Evolutionary conservation across 1,140 invertebrate species (phyloP).

Genomic region (Liolophura sinensis): DNA sequence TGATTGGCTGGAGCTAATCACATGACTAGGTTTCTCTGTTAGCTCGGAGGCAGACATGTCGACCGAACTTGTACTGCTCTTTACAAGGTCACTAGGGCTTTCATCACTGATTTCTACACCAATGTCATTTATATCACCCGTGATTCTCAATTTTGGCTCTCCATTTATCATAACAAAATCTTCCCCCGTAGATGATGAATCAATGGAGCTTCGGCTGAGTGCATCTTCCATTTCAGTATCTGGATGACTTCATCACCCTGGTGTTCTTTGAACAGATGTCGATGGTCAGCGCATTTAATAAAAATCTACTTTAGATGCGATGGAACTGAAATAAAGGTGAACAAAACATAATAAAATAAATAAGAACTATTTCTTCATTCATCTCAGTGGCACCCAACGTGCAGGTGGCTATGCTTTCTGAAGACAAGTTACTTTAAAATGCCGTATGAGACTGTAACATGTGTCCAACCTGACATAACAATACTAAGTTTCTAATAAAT

Average conservation of each 20-base stretch:
- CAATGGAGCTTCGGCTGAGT: conserved; percentile 82
- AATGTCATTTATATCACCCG: conserved; percentile 74
- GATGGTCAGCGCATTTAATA: neutral
- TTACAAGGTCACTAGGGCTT: conserved; percentile 5
- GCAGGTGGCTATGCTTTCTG: neutral
- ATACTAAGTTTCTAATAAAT: no score
- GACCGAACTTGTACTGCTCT: neutral
- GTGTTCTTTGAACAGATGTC: neutral
- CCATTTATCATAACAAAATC: conserved; percentile 79
- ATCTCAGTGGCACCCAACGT: neutral
- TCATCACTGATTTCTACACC: conserved; percentile 70
- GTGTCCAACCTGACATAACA: no score
- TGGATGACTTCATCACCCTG: neutral
- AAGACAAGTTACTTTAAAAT: neutral
- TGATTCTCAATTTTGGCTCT: conserved; percentile 73
- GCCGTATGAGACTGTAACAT: no score
- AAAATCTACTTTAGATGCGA: neutral
- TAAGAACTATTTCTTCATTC: neutral
- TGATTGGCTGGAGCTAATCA: conserved; percentile 47
- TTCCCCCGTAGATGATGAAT: conserved; percentile 79
- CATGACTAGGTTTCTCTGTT: conserved; percentile 55
- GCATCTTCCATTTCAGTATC: conserved; percentile 67
- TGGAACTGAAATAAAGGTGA: neutral
- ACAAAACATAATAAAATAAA: neutral
- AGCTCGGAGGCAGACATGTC: conserved; percentile 12